These are phyloP conservation scores for Loxodonta africana DNA, from an alignment of 2,113 vertebrate genomes.

Conservation along the genomic window DNA sequence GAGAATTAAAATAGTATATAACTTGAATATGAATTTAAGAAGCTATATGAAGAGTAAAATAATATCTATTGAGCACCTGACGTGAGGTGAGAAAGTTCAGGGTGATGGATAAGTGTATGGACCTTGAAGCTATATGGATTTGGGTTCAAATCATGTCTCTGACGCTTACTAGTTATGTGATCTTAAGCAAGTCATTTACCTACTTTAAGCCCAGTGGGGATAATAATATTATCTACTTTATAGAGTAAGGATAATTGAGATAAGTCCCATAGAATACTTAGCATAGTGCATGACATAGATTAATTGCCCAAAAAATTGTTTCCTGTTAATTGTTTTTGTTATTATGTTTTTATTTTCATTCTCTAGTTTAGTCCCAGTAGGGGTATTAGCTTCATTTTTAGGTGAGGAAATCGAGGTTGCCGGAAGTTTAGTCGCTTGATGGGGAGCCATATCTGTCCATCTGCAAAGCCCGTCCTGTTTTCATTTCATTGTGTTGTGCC, in stretches of 20 bases:
- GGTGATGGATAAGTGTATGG: not conserved
- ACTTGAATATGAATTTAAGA: not conserved
- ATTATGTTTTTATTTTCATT: not conserved
- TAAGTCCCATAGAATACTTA: slow-evolving; percentile 27
- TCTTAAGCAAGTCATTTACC: not conserved
- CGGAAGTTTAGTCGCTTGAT: not conserved
- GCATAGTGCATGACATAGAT: not conserved
- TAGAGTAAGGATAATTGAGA: not conserved
- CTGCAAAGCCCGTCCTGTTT: not conserved
- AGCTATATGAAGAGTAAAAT: not conserved
- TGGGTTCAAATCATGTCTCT: not conserved
- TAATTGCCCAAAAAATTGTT: slow-evolving; percentile 10
- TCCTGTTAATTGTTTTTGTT: not conserved
- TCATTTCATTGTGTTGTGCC: not conserved
- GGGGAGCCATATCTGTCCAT: not conserved
- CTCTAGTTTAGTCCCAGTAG: slow-evolving; percentile 26
- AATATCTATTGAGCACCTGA: not conserved
- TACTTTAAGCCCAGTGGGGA: not conserved
- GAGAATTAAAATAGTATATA: slow-evolving; percentile 16
- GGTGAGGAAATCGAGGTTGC: not conserved
- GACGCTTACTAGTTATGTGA: not conserved
- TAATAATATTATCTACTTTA: not conserved
- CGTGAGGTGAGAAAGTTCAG: not conserved
- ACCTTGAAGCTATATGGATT: not conserved
- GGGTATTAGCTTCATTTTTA: slow-evolving; percentile 32